phyloP scores from a whole-genome alignment of 2,113 vertebrate species.

The Ictalurus punctatus region DNA sequence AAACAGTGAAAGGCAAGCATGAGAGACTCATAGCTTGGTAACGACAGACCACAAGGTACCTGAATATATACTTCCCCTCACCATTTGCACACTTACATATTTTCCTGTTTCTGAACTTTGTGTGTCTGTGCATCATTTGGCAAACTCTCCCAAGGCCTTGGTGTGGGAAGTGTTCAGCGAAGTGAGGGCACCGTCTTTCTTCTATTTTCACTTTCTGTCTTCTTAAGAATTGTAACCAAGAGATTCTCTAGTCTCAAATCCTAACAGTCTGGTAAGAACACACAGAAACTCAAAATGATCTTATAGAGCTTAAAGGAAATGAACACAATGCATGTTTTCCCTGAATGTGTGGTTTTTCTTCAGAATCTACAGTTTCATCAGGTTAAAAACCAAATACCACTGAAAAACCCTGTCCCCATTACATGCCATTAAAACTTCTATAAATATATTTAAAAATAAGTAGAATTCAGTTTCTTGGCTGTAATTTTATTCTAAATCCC shows the following conservation, averaged over 20 bases:
- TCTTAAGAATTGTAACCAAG: too few species aligned
- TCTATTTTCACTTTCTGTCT: too few species aligned
- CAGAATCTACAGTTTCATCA: not conserved
- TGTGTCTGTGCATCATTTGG: not conserved
- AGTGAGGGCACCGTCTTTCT: too few species aligned
- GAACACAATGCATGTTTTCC: not conserved
- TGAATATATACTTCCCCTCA: too few species aligned
- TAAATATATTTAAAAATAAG: not conserved
- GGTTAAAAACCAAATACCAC: not conserved
- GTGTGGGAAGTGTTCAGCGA: too few species aligned
- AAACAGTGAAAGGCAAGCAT: too few species aligned
- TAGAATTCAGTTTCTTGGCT: not conserved
- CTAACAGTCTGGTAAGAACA: not conserved
- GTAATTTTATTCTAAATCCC: not conserved
- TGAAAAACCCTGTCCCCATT: not conserved
- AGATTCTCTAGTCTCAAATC: too few species aligned
- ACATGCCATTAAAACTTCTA: not conserved
- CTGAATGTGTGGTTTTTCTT: not conserved
- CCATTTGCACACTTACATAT: too few species aligned
- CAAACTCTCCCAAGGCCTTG: too few species aligned
- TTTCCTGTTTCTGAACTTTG: too few species aligned
- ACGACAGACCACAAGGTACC: too few species aligned
- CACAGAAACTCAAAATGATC: not conserved
- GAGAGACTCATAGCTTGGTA: too few species aligned
- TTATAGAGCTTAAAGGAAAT: not conserved